Evolutionary conservation across 1,140 invertebrate species (phyloP).

Genomic region (Bombus pascuorum): DNA sequence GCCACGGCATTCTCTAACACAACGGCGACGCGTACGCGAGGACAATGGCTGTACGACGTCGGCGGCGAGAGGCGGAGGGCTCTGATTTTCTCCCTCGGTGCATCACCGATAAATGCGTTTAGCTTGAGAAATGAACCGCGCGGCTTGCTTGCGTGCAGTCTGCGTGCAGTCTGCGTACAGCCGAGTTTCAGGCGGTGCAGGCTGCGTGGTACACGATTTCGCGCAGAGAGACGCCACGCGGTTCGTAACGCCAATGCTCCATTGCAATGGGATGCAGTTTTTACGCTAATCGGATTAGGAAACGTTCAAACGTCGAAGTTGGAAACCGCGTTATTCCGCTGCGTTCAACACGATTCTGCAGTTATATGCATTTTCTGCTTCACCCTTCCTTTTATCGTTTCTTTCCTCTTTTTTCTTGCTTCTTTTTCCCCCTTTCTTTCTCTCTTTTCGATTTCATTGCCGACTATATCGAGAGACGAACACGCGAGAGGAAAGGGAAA

Average conservation of each 20-base stretch:
- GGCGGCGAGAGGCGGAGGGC: slow-evolving; percentile 10
- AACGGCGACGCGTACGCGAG: slow-evolving; percentile 40
- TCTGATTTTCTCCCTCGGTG: slow-evolving; percentile 65
- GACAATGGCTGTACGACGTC: slow-evolving; percentile 31
- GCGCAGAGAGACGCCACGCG: slow-evolving; percentile 1
- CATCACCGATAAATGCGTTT: slow-evolving; percentile 77
- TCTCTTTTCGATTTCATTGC: neutral
- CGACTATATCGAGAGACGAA: slow-evolving; percentile 3
- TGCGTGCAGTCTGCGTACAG: neutral
- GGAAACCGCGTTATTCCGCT: slow-evolving; percentile 79
- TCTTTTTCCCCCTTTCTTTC: neutral
- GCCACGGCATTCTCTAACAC: slow-evolving; percentile 38
- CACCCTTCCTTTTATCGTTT: slow-evolving; percentile 8
- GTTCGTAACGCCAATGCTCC: neutral
- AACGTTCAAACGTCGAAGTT: slow-evolving; percentile 68
- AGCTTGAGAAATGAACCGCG: slow-evolving; percentile 72
- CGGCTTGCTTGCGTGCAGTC: slow-evolving; percentile 51
- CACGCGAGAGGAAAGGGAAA: neutral
- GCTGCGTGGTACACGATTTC: neutral
- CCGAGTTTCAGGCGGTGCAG: neutral
- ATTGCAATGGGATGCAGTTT: slow-evolving; percentile 68
- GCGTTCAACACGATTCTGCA: slow-evolving; percentile 77
- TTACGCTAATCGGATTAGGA: slow-evolving; percentile 75
- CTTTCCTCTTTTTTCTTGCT: neutral
- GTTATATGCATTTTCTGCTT: slow-evolving; percentile 69